Percentiles rank a stretch among this genome's conserved stretches.
phyloP scores from a whole-genome alignment of 2,888 invertebrate species.

The Eucera pruinosa region DNA sequence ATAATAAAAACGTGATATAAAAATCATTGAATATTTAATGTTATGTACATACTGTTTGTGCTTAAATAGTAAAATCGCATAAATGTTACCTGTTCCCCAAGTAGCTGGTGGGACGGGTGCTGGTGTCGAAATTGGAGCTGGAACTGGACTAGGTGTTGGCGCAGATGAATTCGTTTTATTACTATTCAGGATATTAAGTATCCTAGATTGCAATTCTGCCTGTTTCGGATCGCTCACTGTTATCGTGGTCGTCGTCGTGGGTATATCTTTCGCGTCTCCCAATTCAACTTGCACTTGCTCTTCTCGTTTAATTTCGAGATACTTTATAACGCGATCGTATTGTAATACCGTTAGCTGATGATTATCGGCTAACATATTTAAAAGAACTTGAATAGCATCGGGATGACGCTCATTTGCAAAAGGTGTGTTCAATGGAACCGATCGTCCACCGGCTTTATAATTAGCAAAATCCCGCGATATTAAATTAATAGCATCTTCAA shows the following conservation, averaged over 20 bases:
- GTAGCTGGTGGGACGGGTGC: slow-evolving; percentile 72
- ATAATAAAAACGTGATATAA: slow-evolving; percentile 11
- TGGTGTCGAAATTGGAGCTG: slow-evolving; percentile 81
- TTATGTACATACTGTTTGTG: not conserved
- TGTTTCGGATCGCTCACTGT: slow-evolving; percentile 86
- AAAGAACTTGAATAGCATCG: slow-evolving; percentile 82
- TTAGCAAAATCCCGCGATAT: slow-evolving; percentile 90
- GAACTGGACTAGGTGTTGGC: slow-evolving; percentile 79
- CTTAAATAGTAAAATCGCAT: not conserved
- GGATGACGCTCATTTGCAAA: slow-evolving; percentile 84
- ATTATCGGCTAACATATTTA: slow-evolving; percentile 94
- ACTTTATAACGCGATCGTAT: slow-evolving; percentile 91
- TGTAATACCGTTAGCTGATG: slow-evolving; percentile 91
- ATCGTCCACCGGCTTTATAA: slow-evolving; percentile 86
- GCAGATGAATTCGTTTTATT: slow-evolving; percentile 82
- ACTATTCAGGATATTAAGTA: slow-evolving; percentile 91
- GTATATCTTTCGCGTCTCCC: slow-evolving; percentile 87
- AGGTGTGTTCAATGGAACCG: slow-evolving; percentile 86
- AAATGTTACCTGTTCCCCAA: slow-evolving; percentile 80
- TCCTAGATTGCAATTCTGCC: slow-evolving; percentile 91
- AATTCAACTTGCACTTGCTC: slow-evolving; percentile 91
- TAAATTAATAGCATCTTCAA: slow-evolving; percentile 94
- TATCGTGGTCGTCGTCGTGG: slow-evolving; percentile 82
- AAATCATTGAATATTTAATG: not conserved
- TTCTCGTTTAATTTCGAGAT: slow-evolving; percentile 90